A percentile compares a stretch with the other conserved stretches of the same genome.
phyloP scores from a whole-genome alignment of 2,113 vertebrate species.

The Puntigrus tetrazona region DNA sequence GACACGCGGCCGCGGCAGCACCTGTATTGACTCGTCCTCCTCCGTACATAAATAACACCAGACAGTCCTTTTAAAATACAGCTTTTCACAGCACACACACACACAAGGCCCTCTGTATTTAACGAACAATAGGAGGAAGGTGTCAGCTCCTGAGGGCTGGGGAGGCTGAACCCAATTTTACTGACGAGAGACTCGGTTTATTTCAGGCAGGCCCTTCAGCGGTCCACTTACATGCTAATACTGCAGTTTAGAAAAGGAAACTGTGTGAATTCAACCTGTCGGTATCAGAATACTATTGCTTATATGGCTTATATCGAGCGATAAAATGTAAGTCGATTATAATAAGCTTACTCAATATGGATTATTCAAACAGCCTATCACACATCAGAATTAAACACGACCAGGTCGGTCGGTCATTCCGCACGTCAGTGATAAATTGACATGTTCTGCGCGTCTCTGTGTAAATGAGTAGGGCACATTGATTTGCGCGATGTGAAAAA shows the following conservation, averaged over 20 bases:
- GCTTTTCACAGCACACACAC: conserved; percentile 37
- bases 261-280: not conserved
- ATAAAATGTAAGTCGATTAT: too few species aligned
- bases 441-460: too few species aligned
- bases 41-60: conserved; percentile 46
- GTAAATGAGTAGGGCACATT: not conserved
- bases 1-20: conserved; percentile 45
- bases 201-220: not conserved
- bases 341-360: not conserved
- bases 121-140: conserved; percentile 16
- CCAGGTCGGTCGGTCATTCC: not conserved
- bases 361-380: not conserved
- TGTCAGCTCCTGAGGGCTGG: conserved; percentile 18
- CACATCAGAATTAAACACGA: not conserved
- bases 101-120: conserved; percentile 18
- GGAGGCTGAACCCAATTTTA: conserved; percentile 2
- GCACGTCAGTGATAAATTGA: not conserved
- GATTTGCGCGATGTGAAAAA: too few species aligned
- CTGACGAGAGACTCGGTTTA: conserved; percentile 12
- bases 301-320: not conserved
- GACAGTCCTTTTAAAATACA: conserved; percentile 48
- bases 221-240: conserved; percentile 2
- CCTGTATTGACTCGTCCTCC: conserved; percentile 50
- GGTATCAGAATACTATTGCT: not conserved
- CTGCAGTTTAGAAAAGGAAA: not conserved